Base-by-base conservation (phyloP, 2,888 invertebrate species). In the Luffia ferchaultella region DNA sequence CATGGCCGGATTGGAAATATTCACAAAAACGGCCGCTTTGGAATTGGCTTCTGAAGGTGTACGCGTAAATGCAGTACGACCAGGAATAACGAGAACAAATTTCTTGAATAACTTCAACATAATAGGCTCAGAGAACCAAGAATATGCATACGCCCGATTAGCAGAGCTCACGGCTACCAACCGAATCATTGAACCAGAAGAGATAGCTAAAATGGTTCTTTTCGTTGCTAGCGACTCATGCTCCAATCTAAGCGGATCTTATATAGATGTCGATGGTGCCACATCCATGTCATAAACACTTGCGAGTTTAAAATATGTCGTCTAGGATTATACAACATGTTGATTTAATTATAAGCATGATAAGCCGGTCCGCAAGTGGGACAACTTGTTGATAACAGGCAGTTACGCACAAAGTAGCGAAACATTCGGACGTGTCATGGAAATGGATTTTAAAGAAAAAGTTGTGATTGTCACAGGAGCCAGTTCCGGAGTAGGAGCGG, bases 31-130 rank as follows among this genome's bases (percentile, higher is more conserved):
- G 0, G 73, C 69, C 1, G 69, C 69, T 1, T 53, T 70, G 3
- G 76, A 76, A 53, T 50, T 74, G n/a, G 66, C 65, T 0, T 58
- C 62, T 0, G 73, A 70, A 51, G 74, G 73, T 0, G 62, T 76
- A 0, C 62, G 72, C 47, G 73, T 76, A 66, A 76, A 75, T 44
- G 73, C 73, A 1, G 75, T 76, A 0, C 57, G 73, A 18, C 71
- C 76, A 1, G 76, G 74, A 0, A 58, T 73, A 9, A 71, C 68
- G 0, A 62, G 73, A 48, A 76, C 75, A 0, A 74, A 76, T 53
- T 63, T 72, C 17, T 46, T 75, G 15, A 55, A 65, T 0, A 74
- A 74, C 54, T 52, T 75, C 46, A 73, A 74, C 50, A 58, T 75
- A 0, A 65, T 61, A 16, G 68, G 63, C 16, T 46, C 46, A 1